Evolutionary conservation across 2,888 invertebrate genomes (phyloP).

Genomic region (Diaphora mendica): DNA sequence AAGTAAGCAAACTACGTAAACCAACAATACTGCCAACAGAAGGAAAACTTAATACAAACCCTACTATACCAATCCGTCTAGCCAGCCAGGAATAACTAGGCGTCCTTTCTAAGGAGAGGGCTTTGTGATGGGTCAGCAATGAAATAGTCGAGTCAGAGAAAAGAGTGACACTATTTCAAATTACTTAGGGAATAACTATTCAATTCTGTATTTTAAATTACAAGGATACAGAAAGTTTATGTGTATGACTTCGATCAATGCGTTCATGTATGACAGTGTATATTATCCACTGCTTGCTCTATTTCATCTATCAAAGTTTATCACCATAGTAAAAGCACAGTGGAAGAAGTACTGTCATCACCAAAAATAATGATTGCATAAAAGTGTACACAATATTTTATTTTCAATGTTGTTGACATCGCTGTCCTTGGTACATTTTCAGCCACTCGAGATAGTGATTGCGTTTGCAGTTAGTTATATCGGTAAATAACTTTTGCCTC

Average conservation of each 20-base stretch:
- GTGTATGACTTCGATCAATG: not conserved
- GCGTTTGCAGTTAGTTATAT: conserved; percentile 49
- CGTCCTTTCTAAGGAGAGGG: too few species aligned
- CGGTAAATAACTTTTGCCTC: conserved; percentile 48
- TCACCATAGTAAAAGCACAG: not conserved
- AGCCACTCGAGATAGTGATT: conserved; percentile 56
- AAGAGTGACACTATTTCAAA: too few species aligned
- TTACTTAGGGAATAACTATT: too few species aligned
- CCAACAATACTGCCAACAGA: too few species aligned
- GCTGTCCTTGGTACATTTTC: conserved; percentile 69
- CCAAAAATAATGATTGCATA: conserved; percentile 6
- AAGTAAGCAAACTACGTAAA: too few species aligned
- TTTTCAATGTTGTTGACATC: conserved; percentile 11
- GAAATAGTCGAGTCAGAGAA: too few species aligned
- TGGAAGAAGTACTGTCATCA: not conserved
- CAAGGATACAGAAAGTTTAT: not conserved
- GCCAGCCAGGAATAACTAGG: too few species aligned
- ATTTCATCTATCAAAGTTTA: not conserved
- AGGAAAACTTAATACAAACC: too few species aligned
- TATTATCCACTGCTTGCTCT: not conserved
- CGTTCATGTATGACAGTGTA: not conserved
- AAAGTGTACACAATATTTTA: conserved; percentile 3
- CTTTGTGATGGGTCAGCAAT: too few species aligned
- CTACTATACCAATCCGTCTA: too few species aligned
- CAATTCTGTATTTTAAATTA: not conserved